Conservation (phyloP, 2,888 invertebrate species). For the Acrobasis consociella region DNA sequence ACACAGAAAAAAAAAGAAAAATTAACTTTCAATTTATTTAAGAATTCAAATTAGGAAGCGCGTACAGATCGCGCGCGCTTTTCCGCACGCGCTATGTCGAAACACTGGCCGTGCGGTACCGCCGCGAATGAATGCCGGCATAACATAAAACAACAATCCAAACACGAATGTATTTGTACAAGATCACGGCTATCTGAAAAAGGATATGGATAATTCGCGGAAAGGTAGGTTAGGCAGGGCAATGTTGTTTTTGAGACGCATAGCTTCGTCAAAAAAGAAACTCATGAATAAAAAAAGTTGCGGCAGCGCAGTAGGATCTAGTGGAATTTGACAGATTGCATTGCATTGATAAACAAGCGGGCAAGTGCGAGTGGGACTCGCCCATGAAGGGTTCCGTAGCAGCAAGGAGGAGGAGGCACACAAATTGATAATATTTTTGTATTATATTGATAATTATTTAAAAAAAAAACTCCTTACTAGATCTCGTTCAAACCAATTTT, state of each 20-base stretch:
- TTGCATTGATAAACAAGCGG: too few species aligned
- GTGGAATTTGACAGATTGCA: too few species aligned
- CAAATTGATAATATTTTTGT: too few species aligned
- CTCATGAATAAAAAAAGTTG: background rate
- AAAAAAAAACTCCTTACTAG: too few species aligned
- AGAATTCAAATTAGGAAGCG: constrained; percentile 13
- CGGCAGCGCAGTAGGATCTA: too few species aligned
- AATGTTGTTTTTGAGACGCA: background rate
- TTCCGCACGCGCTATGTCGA: constrained; percentile 13
- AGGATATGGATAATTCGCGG: background rate
- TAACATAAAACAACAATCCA: constrained; percentile 4
- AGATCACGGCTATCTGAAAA: background rate
- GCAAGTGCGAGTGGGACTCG: too few species aligned
- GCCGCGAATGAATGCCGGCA: background rate
- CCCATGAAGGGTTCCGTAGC: too few species aligned
- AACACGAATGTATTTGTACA: background rate
- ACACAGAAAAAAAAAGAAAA: constrained; percentile 2
- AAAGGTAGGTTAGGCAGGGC: background rate
- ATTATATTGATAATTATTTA: too few species aligned
- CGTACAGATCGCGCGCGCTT: constrained; percentile 4
- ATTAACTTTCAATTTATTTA: background rate
- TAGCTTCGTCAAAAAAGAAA: background rate
- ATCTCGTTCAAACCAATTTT: too few species aligned
- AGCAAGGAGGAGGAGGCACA: too few species aligned
- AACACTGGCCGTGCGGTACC: constrained; percentile 13